phyloP scores from a whole-genome alignment of 2,888 invertebrate species.

The Ellobium chinense region DNA sequence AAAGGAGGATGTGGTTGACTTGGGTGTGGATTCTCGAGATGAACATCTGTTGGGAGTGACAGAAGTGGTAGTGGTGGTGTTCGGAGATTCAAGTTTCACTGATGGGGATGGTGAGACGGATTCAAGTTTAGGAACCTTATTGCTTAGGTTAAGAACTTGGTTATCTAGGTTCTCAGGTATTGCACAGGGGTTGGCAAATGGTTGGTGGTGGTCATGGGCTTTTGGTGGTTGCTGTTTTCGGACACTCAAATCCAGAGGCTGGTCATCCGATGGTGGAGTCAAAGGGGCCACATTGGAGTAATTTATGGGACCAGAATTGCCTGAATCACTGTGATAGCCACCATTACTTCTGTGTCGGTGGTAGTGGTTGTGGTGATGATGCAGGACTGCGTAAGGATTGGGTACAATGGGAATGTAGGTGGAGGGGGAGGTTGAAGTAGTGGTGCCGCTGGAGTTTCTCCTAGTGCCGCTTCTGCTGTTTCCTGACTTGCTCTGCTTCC shows the following conservation, averaged over 20 bases:
- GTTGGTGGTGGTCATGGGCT: slow-evolving; percentile 54
- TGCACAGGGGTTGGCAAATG: slow-evolving; percentile 57
- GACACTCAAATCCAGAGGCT: slow-evolving; percentile 92
- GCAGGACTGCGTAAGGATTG: slow-evolving; percentile 53
- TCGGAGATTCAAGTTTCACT: neutral
- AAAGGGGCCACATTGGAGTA: neutral
- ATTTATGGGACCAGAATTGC: slow-evolving; percentile 40
- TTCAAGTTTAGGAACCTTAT: slow-evolving; percentile 79
- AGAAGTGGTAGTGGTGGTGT: slow-evolving; percentile 6
- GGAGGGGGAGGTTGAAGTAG: slow-evolving; percentile 49
- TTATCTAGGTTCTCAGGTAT: slow-evolving; percentile 49
- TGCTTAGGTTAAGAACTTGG: slow-evolving; percentile 89
- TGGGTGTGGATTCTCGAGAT: slow-evolving; percentile 5
- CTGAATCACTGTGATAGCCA: neutral
- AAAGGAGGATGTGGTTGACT: neutral
- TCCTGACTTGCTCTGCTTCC: slow-evolving; percentile 76
- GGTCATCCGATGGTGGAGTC: slow-evolving; percentile 38
- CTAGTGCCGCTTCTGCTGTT: slow-evolving; percentile 46
- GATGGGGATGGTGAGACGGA: slow-evolving; percentile 43
- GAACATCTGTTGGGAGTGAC: neutral
- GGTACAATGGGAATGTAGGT: slow-evolving; percentile 76
- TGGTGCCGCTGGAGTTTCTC: slow-evolving; percentile 26
- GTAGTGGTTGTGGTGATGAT: slow-evolving; percentile 8
- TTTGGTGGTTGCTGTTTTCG: slow-evolving; percentile 80
- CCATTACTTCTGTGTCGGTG: neutral